Percentiles rank a stretch among this genome's conserved stretches.
Evolutionary conservation across 2,888 invertebrate genomes (phyloP).

Genomic region (Strigamia crassipes): DNA sequence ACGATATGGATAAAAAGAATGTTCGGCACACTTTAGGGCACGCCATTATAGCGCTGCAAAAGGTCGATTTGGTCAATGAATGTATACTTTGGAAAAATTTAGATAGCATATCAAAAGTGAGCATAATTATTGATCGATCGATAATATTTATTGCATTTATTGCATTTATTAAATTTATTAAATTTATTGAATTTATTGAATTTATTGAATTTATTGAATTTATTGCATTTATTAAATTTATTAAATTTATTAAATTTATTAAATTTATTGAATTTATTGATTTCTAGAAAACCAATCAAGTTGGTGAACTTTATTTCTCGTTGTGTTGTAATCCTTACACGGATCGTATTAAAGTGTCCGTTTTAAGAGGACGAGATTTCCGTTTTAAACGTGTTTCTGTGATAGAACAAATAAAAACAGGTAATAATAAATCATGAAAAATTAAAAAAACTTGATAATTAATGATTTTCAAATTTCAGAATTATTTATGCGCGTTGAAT

Average conservation of each 20-base stretch:
- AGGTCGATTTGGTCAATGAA: conserved; percentile 54
- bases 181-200: too few relatives aligned
- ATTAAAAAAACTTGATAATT: too few relatives aligned
- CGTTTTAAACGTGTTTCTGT: conserved; percentile 16
- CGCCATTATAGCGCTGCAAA: conserved; percentile 55
- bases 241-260: too few relatives aligned
- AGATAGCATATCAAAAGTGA: conserved; percentile 54
- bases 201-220: too few relatives aligned
- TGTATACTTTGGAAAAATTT: conserved; percentile 54
- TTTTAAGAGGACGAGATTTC: conserved; percentile 44
- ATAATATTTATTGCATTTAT: too few relatives aligned
- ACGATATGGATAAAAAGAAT: conserved; percentile 57
- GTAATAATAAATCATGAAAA: background rate
- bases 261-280: too few relatives aligned
- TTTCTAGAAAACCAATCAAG: conserved; percentile 4
- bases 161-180: too few relatives aligned
- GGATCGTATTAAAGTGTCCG: conserved; percentile 47
- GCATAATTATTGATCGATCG: background rate
- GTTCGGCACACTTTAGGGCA: conserved; percentile 58
- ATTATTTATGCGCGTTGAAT: conserved; percentile 44
- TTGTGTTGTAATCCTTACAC: conserved; percentile 48
- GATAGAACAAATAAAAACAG: conserved; percentile 37
- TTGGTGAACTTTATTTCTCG: conserved; percentile 47
- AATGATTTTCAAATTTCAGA: conserved; percentile 23
- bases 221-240: too few relatives aligned